Evolutionary conservation across 2,113 vertebrate species (phyloP).

Genomic region (Petaurus breviceps): DNA sequence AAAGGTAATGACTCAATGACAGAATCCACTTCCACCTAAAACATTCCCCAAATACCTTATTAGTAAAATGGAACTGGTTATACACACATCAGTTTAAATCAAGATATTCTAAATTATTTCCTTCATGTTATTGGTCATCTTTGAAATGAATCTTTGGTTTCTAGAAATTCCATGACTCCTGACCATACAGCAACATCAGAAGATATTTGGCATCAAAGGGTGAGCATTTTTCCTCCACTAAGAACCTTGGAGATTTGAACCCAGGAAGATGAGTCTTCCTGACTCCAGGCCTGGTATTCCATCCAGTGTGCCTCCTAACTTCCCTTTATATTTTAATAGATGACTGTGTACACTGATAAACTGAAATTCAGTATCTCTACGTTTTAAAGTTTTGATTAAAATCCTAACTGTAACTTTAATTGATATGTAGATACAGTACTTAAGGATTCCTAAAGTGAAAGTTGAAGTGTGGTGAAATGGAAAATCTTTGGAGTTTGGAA

Average conservation of each 20-base stretch:
- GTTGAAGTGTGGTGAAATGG: not conserved
- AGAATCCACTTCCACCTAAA: constrained; percentile 93
- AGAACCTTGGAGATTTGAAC: not conserved
- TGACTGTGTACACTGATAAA: not conserved
- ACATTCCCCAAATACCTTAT: constrained; percentile 59
- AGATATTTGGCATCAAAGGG: not conserved
- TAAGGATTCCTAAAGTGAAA: not conserved
- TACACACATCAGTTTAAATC: not conserved
- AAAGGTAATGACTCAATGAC: constrained; percentile 90
- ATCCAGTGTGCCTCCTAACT: not conserved
- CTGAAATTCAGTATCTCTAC: not conserved
- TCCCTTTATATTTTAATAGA: not conserved
- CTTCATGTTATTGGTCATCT: not conserved
- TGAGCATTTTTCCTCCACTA: not conserved
- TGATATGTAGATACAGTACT: not conserved
- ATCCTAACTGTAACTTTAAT: not conserved
- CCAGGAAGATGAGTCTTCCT: too few species aligned
- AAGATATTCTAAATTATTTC: not conserved
- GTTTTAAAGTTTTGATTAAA: not conserved
- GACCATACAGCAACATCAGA: not conserved
- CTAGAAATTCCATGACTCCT: not conserved
- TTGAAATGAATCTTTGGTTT: not conserved
- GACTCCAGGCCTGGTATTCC: too few species aligned
- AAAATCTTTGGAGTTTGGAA: not conserved
- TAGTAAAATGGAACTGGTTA: constrained; percentile 25